Evolutionary conservation across 2,113 vertebrate species (phyloP).

Genomic region (Quiscalus mexicanus): DNA sequence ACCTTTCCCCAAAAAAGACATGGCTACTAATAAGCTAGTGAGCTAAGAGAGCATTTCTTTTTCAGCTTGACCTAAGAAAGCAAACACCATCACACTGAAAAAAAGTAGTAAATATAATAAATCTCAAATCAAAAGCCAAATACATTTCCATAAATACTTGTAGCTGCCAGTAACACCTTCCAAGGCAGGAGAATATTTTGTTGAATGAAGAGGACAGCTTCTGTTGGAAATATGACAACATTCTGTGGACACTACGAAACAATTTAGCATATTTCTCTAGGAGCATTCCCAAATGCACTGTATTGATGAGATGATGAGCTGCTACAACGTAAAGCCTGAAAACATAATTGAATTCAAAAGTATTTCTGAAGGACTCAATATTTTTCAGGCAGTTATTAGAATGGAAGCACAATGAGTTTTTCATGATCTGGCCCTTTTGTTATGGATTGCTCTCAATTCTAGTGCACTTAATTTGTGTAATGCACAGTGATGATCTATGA

Average conservation of each 20-base stretch:
- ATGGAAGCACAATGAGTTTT: slow-evolving; percentile 32
- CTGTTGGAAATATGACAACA: not conserved
- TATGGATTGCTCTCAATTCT: not conserved
- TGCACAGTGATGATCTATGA: slow-evolving; percentile 15
- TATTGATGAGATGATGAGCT: not conserved
- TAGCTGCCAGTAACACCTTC: not conserved
- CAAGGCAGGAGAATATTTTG: not conserved
- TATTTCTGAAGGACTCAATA: slow-evolving; percentile 9
- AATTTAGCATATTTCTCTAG: not conserved
- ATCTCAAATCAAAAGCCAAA: not conserved
- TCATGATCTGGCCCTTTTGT: slow-evolving; percentile 42
- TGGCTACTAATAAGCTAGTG: not conserved
- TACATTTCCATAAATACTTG: not conserved
- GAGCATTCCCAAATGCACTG: not conserved
- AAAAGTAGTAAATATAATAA: not conserved
- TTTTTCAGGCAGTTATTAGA: slow-evolving; percentile 51
- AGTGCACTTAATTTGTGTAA: slow-evolving; percentile 56
- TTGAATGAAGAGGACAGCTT: not conserved
- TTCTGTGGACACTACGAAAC: not conserved
- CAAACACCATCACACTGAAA: not conserved
- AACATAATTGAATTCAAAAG: slow-evolving; percentile 29
- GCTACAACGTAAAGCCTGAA: slow-evolving; percentile 15
- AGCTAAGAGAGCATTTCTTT: not conserved
- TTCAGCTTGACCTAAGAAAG: not conserved
- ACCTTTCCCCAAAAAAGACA: not conserved